Evolutionary conservation across 1,140 invertebrate species (phyloP).

Genomic region (Bombus superbus): DNA sequence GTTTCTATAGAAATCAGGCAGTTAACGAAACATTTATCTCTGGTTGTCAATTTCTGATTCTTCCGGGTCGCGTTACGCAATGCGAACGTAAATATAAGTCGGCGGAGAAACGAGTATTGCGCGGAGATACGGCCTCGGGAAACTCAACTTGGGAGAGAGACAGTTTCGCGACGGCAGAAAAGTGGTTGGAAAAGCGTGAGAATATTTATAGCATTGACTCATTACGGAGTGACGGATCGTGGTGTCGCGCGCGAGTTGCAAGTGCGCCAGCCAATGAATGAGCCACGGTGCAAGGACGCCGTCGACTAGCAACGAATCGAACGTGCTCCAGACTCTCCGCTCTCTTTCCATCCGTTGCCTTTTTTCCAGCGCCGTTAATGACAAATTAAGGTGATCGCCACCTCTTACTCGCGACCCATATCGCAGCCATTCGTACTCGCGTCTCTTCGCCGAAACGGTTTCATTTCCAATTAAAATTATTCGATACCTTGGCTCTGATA

Average conservation of each 20-base stretch:
- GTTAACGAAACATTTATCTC: not conserved
- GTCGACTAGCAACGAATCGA: conserved; percentile 60
- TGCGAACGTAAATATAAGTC: not conserved
- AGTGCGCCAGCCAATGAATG: conserved; percentile 65
- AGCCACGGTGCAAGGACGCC: conserved; percentile 67
- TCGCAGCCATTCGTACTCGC: conserved; percentile 22
- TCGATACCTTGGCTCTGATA: not conserved
- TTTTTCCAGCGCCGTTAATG: conserved; percentile 32
- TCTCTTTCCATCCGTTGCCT: conserved; percentile 64
- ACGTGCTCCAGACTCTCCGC: conserved; percentile 72
- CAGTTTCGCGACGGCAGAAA: conserved; percentile 32
- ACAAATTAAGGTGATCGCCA: conserved; percentile 63
- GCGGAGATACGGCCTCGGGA: conserved; percentile 27
- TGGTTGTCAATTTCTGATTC: not conserved
- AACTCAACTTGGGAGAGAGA: conserved; percentile 20
- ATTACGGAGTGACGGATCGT: conserved; percentile 57
- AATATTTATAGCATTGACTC: conserved; percentile 68
- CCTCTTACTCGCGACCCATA: conserved; percentile 67
- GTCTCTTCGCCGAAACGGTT: conserved; percentile 39
- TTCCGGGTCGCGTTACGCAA: conserved; percentile 46
- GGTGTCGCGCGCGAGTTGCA: conserved; percentile 60
- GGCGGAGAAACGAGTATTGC: not conserved
- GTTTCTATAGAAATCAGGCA: not conserved
- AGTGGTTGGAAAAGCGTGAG: conserved; percentile 57
- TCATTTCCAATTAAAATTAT: conserved; percentile 1